Percentiles rank a stretch among this genome's conserved stretches.
phyloP scores from a whole-genome alignment of 1,140 invertebrate species.

The Nephotettix cincticeps region DNA sequence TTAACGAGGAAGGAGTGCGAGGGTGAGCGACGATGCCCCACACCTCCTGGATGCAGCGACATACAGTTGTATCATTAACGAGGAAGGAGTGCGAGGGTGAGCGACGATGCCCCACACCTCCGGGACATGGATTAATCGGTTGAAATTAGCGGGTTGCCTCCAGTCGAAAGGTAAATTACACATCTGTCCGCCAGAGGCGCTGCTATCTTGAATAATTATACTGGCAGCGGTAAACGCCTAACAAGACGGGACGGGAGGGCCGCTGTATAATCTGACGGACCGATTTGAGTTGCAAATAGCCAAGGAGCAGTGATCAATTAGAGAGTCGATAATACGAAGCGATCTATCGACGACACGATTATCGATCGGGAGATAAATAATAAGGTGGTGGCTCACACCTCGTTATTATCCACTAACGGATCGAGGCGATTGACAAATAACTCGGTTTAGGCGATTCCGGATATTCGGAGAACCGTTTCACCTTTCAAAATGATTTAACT shows the following conservation, averaged over 20 bases:
- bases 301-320: neutral
- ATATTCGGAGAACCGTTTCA: neutral
- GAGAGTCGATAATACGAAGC: neutral
- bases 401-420: neutral
- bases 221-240: neutral
- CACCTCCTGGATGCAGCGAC: no score
- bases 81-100: no score
- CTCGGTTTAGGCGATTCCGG: no score
- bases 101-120: neutral
- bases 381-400: neutral
- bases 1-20: no score
- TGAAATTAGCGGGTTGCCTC: neutral
- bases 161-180: slow-evolving; percentile 4
- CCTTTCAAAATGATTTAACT: slow-evolving; percentile 6
- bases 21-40: no score
- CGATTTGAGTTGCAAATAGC: neutral
- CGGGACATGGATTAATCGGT: neutral
- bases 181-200: neutral
- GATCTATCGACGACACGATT: neutral
- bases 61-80: no score
- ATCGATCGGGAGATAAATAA: neutral
- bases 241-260: neutral
- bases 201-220: neutral
- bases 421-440: no score
- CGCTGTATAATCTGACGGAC: neutral